Evolutionary conservation across 2,797 vertebrate genomes (phyloP), one percentile per base, ranked within the genome.

Genomic region (Thripadectes ignobilis): DNA sequence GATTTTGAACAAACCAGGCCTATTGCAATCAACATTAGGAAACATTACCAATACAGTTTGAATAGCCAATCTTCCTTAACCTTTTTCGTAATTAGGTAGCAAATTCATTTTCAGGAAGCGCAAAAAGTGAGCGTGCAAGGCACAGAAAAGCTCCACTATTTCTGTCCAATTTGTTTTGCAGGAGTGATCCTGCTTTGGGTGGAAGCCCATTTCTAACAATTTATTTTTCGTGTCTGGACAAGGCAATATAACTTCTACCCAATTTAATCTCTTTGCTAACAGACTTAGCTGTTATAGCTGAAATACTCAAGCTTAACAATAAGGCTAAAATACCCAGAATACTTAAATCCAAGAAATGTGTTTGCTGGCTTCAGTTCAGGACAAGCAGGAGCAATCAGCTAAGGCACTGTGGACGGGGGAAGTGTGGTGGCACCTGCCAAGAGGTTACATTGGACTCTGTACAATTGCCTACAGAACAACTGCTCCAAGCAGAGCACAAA

Each of bases 181-280:
- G 85, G 89, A 94, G 65, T 6, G 38, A 91, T 87, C 71, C 39
- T 46, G 30, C 68, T 43, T 93, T 96, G 92, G 93, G 95, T 7
- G 4, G 43, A 83, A 92, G 90, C 95, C 95, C 77, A 95, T 88
- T 96, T 80, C 71, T 80, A 95, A 96, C 84, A 57, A 96, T 96
- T 95, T 95, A 92, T 96, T 95, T 93, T 96, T 95, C 94, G 26
- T 91, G 90, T 95, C 93, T 92, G 86, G 80, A 95, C 96, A 96
- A 93, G 75, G 95, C 84, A 89, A 85, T 94, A 77, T 87, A 89
- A 93, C 65, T 87, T 94, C 80, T 85, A 95, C 92, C 34, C 88
- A 94, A 94, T 96, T 96, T 96, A 97, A 96, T 92, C 93, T 94
- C 83, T 92, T 85, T 87, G 88, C 89, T 96, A 95, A 95, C 91